Conservation (phyloP, 2,113 vertebrate genomes). For the Echinops telfairi region DNA sequence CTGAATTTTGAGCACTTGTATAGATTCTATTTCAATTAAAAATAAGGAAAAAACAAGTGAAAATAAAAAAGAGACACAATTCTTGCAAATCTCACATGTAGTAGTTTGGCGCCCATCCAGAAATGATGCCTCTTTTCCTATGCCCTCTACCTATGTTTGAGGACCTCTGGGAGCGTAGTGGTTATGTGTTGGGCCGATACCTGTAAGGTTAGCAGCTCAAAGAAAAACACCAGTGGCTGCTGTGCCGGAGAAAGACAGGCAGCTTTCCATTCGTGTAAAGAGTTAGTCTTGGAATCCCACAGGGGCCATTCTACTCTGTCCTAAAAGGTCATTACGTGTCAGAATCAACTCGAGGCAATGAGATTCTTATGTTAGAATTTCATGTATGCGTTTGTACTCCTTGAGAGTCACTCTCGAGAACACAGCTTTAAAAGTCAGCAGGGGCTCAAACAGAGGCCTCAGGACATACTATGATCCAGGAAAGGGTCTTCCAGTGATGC, state of each 20-base stretch:
- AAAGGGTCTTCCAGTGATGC: background rate
- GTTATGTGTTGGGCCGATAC: no score
- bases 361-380: no score
- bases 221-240: no score
- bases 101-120: background rate
- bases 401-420: background rate
- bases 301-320: no score
- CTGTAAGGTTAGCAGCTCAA: no score
- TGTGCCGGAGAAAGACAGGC: no score
- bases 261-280: no score
- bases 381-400: background rate
- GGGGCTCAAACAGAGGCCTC: background rate
- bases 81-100: background rate
- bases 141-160: background rate
- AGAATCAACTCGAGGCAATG: no score
- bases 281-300: no score
- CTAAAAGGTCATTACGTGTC: no score
- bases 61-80: background rate
- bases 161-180: no score
- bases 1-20: background rate
- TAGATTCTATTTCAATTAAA: conserved; percentile 5
- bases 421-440: background rate
- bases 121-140: background rate
- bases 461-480: background rate
- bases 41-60: background rate